phyloP scores from a whole-genome alignment of 2,113 vertebrate genomes.

The Petrocephalus microphthalmus region DNA sequence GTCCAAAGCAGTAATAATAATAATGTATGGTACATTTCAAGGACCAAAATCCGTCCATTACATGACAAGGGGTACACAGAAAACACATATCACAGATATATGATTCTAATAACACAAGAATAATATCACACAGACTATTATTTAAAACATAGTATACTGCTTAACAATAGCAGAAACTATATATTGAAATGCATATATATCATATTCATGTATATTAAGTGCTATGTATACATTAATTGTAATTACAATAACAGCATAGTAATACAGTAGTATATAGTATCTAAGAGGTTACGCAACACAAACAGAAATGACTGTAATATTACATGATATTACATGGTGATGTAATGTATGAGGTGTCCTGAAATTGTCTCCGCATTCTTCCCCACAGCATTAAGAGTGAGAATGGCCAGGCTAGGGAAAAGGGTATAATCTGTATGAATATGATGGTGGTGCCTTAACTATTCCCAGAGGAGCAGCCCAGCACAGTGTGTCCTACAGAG shows the following conservation, averaged over 20 bases:
- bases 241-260: background rate
- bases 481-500: background rate
- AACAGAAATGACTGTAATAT: background rate
- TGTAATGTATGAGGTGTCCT: conserved; percentile 1
- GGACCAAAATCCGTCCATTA: background rate
- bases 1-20: background rate
- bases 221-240: background rate
- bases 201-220: background rate
- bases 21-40: background rate
- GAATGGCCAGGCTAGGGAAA: conserved; percentile 76
- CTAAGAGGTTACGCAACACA: background rate
- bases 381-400: conserved; percentile 72
- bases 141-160: background rate
- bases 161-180: background rate
- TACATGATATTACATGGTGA: background rate
- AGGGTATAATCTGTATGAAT: conserved; percentile 53
- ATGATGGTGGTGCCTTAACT: conserved; percentile 23
- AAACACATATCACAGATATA: background rate
- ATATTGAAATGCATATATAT: background rate
- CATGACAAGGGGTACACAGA: background rate
- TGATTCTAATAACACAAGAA: no score
- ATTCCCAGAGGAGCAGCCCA: conserved; percentile 28
- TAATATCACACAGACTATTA: background rate
- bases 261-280: background rate
- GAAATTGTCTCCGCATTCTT: conserved; percentile 33